Evolutionary conservation across 2,797 vertebrate species (phyloP).

Genomic region (Premnoplex brunnescens): DNA sequence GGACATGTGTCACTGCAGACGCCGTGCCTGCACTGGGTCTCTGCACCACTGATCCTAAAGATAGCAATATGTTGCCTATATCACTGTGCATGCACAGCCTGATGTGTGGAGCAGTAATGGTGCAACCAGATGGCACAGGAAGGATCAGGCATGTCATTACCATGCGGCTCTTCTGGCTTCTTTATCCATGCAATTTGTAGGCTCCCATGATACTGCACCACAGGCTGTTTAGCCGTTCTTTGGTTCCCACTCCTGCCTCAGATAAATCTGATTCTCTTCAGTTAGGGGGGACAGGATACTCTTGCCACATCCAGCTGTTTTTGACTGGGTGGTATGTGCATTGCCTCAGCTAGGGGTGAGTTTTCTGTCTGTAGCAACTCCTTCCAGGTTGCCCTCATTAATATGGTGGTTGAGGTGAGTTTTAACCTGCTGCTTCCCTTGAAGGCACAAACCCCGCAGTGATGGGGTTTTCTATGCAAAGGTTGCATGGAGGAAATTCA

Average conservation of each 20-base stretch:
- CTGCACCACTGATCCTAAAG: background rate
- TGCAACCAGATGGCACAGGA: background rate
- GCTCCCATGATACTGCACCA: background rate
- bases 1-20: background rate
- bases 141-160: background rate
- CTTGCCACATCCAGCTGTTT: slow-evolving; percentile 16
- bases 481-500: background rate
- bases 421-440: background rate
- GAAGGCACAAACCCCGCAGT: background rate
- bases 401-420: background rate
- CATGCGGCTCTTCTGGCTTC: background rate
- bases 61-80: background rate
- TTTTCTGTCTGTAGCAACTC: background rate
- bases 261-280: background rate
- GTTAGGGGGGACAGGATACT: background rate
- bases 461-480: background rate
- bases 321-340: background rate
- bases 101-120: background rate
- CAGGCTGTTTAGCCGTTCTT: background rate
- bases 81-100: background rate
- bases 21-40: background rate
- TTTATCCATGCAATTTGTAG: background rate
- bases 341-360: background rate
- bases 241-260: fast-evolving
- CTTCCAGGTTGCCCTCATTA: background rate